These are phyloP conservation scores for Macquaria ambigua DNA, from an alignment of 2,113 vertebrate species.

Conservation along the genomic window DNA sequence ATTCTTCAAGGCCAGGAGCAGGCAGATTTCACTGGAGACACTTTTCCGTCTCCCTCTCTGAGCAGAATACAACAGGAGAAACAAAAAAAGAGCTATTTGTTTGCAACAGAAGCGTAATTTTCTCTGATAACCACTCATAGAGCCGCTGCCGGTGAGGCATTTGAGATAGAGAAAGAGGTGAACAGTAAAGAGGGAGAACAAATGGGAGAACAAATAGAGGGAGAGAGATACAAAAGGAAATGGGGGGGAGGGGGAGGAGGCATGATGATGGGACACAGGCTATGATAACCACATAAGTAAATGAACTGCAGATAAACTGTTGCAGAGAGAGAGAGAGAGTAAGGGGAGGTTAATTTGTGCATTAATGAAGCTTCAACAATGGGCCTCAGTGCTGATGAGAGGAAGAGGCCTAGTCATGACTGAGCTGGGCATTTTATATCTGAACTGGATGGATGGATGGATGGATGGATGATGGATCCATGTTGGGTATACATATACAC, in stretches of 20 bases:
- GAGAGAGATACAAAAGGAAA: constrained; percentile 27
- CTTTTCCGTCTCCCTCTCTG: constrained; percentile 27
- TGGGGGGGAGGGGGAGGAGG: neutral
- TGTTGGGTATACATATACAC: neutral
- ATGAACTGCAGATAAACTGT: constrained; percentile 52
- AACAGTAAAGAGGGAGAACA: constrained; percentile 36
- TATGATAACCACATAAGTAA: constrained; percentile 37
- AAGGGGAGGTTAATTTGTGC: constrained; percentile 53
- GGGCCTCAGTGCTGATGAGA: constrained; percentile 47
- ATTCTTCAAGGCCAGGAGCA: constrained; percentile 59
- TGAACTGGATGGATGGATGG: neutral
- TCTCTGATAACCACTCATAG: constrained; percentile 57
- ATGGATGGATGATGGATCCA: neutral
- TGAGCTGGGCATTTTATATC: constrained; percentile 24
- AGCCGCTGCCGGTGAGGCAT: constrained; percentile 20
- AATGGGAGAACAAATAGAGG: constrained; percentile 58
- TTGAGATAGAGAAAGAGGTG: constrained; percentile 45
- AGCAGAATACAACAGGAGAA: constrained; percentile 28
- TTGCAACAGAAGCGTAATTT: constrained; percentile 59
- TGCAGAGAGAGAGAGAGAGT: constrained; percentile 18
- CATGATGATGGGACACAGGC: constrained; percentile 19
- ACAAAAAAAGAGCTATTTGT: constrained; percentile 50
- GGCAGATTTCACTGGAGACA: constrained; percentile 39
- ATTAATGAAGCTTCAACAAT: constrained; percentile 63
- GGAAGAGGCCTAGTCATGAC: constrained; percentile 28